Evolutionary conservation across 2,888 invertebrate species (phyloP), one percentile per base, ranked within the genome.

Genomic region (Agrochola litura): DNA sequence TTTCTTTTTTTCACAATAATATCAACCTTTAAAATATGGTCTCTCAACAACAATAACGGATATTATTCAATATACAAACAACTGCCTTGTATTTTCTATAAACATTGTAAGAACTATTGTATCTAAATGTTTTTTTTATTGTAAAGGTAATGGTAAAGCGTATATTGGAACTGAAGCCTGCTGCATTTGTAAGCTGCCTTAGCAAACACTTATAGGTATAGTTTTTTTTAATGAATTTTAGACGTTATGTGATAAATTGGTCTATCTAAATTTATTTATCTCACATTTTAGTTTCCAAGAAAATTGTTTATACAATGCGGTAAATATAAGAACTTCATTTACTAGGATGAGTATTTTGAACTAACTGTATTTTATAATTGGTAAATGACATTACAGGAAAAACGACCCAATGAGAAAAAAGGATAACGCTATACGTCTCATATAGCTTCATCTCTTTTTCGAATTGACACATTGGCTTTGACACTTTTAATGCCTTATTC

Each of bases 101-200:
- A 70, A 63, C 22, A 79, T 41, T 56, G 60, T 74, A 72, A 79
- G 67, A 84, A 65, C 58, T 72, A 66, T 66, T 80, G 71, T 61
- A 61, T 58, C 22, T 56, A 46, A 6, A 63, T 63, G 49, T 69
- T 19, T 52, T 69, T 56, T 78, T 60, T 14, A 46, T 70, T 79
- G 30, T 49, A 73, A 64, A 70, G 10, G 22, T 64, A 70, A 60
- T 41, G 41, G 30, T 68, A 84, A 79, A 84, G 84, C 84, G 72
- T 80, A 72, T 75, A 52, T 65, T 54, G 72, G 72, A 72, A 81
- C 66, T 37, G 19, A 69, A 73, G 72, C 73, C 25, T 54, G 73
- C 22, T 68, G 58, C 14, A 14, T 65, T 68, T 69, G 73, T 67
- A 64, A 84, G 74, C 67, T 83, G 79, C 67, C 73, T 68, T 70